Base-by-base conservation (phyloP, 2,113 vertebrate species). In the Scartelaos histophorus region DNA sequence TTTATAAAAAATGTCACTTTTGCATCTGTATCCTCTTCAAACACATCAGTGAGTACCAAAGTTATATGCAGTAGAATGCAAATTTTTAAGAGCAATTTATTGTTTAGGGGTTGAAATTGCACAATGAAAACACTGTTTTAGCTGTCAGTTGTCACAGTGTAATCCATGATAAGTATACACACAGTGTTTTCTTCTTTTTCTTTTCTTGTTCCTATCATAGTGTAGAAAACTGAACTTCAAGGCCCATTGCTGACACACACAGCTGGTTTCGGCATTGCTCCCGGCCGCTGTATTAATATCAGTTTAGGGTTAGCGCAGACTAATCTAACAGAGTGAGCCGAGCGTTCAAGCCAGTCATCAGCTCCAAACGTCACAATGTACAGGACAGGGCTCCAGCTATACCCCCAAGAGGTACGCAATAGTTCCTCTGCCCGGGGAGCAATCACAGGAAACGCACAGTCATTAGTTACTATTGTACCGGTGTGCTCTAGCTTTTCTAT, bases 241-340 rank as follows among this genome's bases (percentile, higher is more conserved):
- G 67, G 70, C 73, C 87, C 83, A 80, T 71, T 2, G 84, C 88
- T 88, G 90, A 89, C 82, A 72, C 75, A 72, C 69, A 76, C 49
- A 78, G 70, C 35, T 70, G 73, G 58, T 68, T 74, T 79, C 74
- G 65, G 67, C 7, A 69, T 79, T 84, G 65, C 79, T 88, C 79
- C 69, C n/a, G 21, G 83, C 82, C 66, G 17, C 70, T 22, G 79
- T 80, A 85, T 89, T 89, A 90, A 91, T 90, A 89, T 84, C 85
- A 68, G 9, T 89, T 91, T 88, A 85, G 80, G 84, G 84, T 89
- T 85, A 85, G 77, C 85, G 64, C 75, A 70, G 53, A 86, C 87
- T 91, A 89, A 92, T 91, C 85, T 91, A 87, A 91, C 84, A 84
- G 61, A 72, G 87, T 9, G 85, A 91, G 85, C 64, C 70, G 68